Base-by-base conservation (phyloP, 2,888 invertebrate species). In the Rhimphoctona megacephalus region DNA sequence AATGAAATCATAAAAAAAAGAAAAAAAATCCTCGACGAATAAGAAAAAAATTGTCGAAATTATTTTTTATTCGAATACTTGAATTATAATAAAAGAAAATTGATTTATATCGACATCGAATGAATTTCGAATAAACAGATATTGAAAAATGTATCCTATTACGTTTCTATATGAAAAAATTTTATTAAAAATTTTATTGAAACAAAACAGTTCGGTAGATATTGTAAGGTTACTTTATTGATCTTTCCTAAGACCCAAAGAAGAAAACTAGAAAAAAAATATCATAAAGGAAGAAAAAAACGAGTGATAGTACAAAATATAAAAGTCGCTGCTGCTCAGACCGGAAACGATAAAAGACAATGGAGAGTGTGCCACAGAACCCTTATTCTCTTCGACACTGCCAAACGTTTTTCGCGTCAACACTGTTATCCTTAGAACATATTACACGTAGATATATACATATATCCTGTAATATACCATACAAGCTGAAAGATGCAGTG, bases 401-500 rank as follows among this genome's bases (percentile, higher is more conserved):
- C 57, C 57, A 36, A 25, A 36, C 39, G 25, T 64, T 77, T 36
- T 64, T 61, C 49, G 61, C 25, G 64, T 82, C 69, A 77, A 82
- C 70, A 57, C 46, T 43, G 74, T 57, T 74, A 69, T 43, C 70
- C 74, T 22, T 11, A 14, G 57, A 43, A 57, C 9, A 46, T 43
- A 70, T 70, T 70, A 49, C 30, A 14, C 46, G 1, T 19, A 30
- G 43, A 70, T 49, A 70, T 30, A 30, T 30, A 49, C 33, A 57
- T 39, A 70, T 11, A 19, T 74, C 43, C 46, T 43, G 33, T 78
- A 73, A 84, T 66, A 67, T 33, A 79, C 36, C n/a, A 25, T 49
- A 30, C 22, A 67, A 25, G 49, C 61, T 8, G 81, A 54, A 88
- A 88, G 88, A 86, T 85, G 88, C 25, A 22, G 87, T 70, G 73